Base-by-base conservation (phyloP, 2,113 vertebrate species). In the Cryptotis parvus region DNA sequence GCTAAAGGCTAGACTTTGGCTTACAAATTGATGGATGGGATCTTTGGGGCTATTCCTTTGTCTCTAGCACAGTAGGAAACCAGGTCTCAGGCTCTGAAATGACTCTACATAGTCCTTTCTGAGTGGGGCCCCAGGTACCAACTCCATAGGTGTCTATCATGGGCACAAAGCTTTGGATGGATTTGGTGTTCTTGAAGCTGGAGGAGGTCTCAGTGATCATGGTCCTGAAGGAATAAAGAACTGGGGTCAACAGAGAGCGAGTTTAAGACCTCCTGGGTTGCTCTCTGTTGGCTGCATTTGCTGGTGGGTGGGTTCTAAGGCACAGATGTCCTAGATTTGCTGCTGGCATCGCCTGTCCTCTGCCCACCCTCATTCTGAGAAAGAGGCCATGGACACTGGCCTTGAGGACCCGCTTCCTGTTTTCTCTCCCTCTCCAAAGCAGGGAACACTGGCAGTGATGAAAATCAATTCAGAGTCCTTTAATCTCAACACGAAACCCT, bases 401-500 rank as follows among this genome's bases (percentile, higher is more conserved):
- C 75, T 31, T 29, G n/a, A 9, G 31, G 4, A 45, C 29, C 29
- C 55, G 29, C 66, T 61, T 73, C 87, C 81, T 70, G 10, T 31
- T 29, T 74, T 5, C 22, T 45, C 27, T 24, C 27, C 41, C 41
- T 77, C 75, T 80, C 43, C 66, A 77, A 84, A 73, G 85, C 75
- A 55, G 0, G 9, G 27, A 9, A 31, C 35, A 45, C 33, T 31
- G 55, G 77, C 63, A 76, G 29, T 73, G 69, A 39, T 92, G 11
- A 76, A 87, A 89, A 94, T 89, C 91, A 43, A 66, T 78, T 87
- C 65, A 2, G 49, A 68, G 39, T 90, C 81, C 68, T 90, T 87
- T 94, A 65, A 90, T 85, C 68, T 69, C 66, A 68, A 90, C 27
- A 15, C n/a, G 72, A 90, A 90, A 55, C 72, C 26, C 81, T 43